Conservation (phyloP, 2,888 invertebrate species). For the Ashinkailepas kermadecensis region DNA sequence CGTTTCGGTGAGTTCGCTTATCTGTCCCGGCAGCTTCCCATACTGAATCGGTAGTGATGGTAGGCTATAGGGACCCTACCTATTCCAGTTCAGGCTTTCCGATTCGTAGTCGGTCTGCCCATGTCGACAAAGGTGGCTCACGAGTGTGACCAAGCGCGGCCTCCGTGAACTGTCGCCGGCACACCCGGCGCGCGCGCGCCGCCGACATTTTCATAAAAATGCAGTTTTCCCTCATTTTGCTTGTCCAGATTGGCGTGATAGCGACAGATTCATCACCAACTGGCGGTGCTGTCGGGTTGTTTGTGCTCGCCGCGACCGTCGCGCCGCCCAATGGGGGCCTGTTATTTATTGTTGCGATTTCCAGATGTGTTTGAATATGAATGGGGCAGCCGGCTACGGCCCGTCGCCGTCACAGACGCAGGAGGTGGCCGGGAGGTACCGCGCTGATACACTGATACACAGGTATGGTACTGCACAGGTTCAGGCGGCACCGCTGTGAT, state of each 20-base stretch:
- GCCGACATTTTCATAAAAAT: constrained; percentile 16
- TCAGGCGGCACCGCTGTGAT: too few relatives aligned
- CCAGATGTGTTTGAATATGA: constrained; percentile 14
- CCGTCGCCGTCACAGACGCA: background rate
- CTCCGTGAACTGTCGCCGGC: background rate
- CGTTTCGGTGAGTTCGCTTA: too few relatives aligned
- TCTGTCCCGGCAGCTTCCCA: too few relatives aligned
- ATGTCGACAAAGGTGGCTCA: background rate
- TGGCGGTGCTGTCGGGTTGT: background rate
- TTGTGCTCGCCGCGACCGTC: background rate
- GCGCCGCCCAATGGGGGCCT: background rate
- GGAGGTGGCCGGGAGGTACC: background rate
- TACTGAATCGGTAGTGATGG: too few relatives aligned
- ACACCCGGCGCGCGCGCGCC: background rate
- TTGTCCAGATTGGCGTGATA: background rate
- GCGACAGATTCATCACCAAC: background rate
- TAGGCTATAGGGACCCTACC: too few relatives aligned
- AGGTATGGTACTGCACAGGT: too few relatives aligned
- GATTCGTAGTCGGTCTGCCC: background rate
- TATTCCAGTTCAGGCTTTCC: too few relatives aligned
- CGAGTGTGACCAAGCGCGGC: background rate
- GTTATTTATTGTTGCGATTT: constrained; percentile 19
- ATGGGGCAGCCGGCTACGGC: background rate
- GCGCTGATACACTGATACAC: background rate
- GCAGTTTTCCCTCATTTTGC: background rate